A percentile compares a stretch with the other conserved stretches of the same genome.
These are phyloP conservation scores for Callipepla squamata DNA, from an alignment of 2,113 vertebrate species.

Conservation along the genomic window DNA sequence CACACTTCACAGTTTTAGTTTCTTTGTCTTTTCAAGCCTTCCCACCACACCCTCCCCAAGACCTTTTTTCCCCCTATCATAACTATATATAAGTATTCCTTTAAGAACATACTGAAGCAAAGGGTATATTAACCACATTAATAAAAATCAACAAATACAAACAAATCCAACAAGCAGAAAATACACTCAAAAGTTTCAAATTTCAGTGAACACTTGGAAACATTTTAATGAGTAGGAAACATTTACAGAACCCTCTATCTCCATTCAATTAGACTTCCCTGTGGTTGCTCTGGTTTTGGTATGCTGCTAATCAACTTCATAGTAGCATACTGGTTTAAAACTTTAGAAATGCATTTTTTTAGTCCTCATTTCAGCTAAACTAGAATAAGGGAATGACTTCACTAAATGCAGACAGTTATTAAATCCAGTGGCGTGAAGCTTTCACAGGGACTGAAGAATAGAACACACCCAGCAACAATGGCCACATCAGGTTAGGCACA, in stretches of 20 bases:
- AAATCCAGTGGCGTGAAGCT: background rate
- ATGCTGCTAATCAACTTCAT: background rate
- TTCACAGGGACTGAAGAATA: background rate
- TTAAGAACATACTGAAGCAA: background rate
- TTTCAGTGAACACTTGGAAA: background rate
- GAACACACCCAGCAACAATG: background rate
- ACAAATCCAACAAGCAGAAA: background rate
- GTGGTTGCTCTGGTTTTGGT: background rate
- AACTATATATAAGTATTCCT: fast-evolving
- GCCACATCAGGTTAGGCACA: background rate
- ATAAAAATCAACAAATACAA: background rate
- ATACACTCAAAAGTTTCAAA: background rate
- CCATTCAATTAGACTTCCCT: background rate
- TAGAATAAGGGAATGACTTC: background rate
- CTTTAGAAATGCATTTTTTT: background rate
- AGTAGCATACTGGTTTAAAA: background rate
- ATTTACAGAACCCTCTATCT: background rate
- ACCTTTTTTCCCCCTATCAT: background rate
- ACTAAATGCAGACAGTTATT: background rate
- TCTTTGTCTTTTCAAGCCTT: background rate
- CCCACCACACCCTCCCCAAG: background rate
- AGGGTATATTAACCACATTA: background rate
- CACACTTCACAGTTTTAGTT: background rate
- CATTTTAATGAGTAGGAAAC: background rate
- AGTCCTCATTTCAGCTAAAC: background rate